Conservation (phyloP, 2,113 vertebrate species). For the Xiphophorus maculatus region DNA sequence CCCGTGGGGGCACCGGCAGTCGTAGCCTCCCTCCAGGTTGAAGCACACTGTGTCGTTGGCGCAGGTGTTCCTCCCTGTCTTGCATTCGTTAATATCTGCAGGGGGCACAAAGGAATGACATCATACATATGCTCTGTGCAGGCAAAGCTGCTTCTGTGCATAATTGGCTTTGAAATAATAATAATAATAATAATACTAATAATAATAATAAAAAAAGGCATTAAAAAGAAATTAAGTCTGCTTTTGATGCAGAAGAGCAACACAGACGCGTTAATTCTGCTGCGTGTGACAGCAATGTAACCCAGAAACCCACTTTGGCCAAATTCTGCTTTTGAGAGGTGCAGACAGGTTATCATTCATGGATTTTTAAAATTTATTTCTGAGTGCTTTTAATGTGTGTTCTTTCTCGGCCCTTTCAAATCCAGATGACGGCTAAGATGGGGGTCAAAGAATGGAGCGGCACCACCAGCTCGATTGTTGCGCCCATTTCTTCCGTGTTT, state of each 20-base stretch:
- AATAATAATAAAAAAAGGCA: no score
- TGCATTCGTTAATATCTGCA: constrained; percentile 97
- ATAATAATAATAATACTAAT: neutral
- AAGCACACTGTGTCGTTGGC: constrained; percentile 98
- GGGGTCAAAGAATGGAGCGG: constrained; percentile 60
- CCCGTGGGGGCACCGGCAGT: constrained; percentile 97
- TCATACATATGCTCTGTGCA: constrained; percentile 39
- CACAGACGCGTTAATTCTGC: neutral
- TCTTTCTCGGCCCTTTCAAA: constrained; percentile 11
- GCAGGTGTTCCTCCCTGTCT: constrained; percentile 92
- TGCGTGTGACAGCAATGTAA: constrained; percentile 29
- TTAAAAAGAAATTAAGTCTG: constrained; percentile 1
- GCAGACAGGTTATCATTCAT: constrained; percentile 16
- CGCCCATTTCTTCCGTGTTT: constrained; percentile 45
- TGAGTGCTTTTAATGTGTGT: constrained; percentile 36
- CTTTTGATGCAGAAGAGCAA: constrained; percentile 3
- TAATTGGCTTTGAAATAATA: neutral
- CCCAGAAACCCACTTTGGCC: constrained; percentile 65
- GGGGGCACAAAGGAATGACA: constrained; percentile 34
- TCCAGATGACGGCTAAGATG: constrained; percentile 57
- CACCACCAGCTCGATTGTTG: constrained; percentile 45
- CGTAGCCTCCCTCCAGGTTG: constrained; percentile 97
- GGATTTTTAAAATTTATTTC: neutral
- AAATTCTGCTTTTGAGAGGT: constrained; percentile 52
- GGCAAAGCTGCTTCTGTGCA: constrained; percentile 12